These are phyloP conservation scores for Vireo griseus DNA, from an alignment of 2,797 vertebrate species.

Conservation along the genomic window DNA sequence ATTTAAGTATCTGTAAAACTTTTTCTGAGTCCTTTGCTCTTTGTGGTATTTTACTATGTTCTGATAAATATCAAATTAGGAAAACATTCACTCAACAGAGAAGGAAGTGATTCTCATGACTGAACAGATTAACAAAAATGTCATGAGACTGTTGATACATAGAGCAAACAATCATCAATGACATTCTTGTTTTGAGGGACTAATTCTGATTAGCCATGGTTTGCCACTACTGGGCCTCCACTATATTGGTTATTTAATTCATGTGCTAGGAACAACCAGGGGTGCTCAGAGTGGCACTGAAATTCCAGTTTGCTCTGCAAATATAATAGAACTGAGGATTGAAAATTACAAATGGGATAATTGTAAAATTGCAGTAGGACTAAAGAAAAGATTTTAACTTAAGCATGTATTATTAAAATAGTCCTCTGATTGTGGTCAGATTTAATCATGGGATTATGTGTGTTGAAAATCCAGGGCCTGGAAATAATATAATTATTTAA, in stretches of 20 bases:
- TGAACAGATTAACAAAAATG: neutral
- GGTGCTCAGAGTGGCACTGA: neutral
- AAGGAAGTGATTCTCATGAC: neutral
- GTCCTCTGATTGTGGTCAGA: neutral
- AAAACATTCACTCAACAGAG: neutral
- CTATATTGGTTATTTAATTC: neutral
- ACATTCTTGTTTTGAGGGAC: neutral
- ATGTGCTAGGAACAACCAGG: neutral
- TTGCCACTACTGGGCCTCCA: neutral
- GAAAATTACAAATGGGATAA: neutral
- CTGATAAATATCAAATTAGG: neutral
- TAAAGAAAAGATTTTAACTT: neutral
- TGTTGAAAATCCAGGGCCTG: neutral
- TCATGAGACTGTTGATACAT: neutral
- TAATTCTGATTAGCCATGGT: neutral
- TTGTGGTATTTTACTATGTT: neutral
- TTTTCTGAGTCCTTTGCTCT: neutral
- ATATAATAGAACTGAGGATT: neutral
- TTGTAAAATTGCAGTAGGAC: neutral
- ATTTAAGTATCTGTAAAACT: neutral
- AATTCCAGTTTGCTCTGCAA: neutral
- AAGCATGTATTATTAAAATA: neutral
- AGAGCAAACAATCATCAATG: neutral
- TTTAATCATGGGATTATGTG: neutral
- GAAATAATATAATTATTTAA: neutral